Base-by-base conservation (phyloP, 2,113 vertebrate species). In the Alexandromys fortis region DNA sequence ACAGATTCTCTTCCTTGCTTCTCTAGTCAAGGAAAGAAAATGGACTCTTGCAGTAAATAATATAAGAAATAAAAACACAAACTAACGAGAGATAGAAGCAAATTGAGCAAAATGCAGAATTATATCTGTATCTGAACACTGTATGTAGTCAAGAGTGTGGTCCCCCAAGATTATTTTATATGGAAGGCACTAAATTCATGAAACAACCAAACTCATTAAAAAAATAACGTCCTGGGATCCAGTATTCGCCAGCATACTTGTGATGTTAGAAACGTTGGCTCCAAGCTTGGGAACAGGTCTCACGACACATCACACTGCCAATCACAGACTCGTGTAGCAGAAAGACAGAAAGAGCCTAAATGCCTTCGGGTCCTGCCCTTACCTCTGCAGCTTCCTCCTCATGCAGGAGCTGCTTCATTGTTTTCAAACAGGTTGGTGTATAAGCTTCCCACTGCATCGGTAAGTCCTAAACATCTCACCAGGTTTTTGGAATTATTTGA, bases 401-500 rank as follows among this genome's bases (percentile, higher is more conserved):
- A 30, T 75, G 30, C 1, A 38, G 22, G 13, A 83, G 26, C 6
- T 90, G 22, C 9, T 92, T 61, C 45, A 33, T 82, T 8, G 92
- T n/a, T 95, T 89, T 33, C 8, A 81, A 49, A 58, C 72, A 75
- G 13, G 38, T 67, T 75, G 85, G n/a, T 14, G 16, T 87, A 21
- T 72, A 75, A 55, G 30, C 38, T 52, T 5, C n/a, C 47, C 28
- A 17, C 81, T 85, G 24, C 58, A 22, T 73, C 5, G 1, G 47
- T 28, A 33, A 89, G 12, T 45, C 35, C 2, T 72, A 52, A 49
- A 55, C 85, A 52, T 52, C 49, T 13, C 17, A n/a, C 0, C 72
- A 45, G 28, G 52, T 78, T 82, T 38, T 38, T 73, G 21, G 12
- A 87, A 92, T 91, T 70, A 91, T 83, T 90, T 75, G 95, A 81